A percentile compares a stretch with the other conserved stretches of the same genome.
phyloP scores from a whole-genome alignment of 2,113 vertebrate species.

The Eretmochelys imbricata region DNA sequence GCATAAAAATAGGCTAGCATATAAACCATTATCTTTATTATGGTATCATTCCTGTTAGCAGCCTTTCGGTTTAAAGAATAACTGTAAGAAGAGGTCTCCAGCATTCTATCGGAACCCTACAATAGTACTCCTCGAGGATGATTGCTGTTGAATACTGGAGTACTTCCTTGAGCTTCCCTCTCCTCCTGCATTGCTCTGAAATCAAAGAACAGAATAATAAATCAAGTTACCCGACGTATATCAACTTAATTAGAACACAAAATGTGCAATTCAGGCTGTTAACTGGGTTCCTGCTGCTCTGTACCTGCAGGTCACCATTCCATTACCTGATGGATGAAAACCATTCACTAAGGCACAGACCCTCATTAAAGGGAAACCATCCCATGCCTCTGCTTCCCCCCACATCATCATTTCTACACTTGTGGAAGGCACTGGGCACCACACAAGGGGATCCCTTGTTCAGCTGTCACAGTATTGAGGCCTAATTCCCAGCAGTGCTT shows the following conservation, averaged over 20 bases:
- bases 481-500: not conserved
- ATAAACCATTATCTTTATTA: conserved; percentile 50
- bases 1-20: conserved; percentile 18
- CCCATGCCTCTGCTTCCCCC: not conserved
- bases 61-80: conserved; percentile 22
- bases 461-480: not conserved
- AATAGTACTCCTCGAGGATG: not conserved
- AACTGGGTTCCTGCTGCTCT: not conserved
- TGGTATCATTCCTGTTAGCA: conserved; percentile 20
- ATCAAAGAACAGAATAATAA: not conserved
- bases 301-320: not conserved
- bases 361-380: rapidly evolving
- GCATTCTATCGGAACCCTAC: not conserved
- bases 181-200: not conserved
- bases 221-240: not conserved
- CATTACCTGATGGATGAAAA: not conserved
- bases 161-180: not conserved
- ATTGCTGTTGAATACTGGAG: not conserved
- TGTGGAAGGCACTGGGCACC: not conserved
- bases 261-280: not conserved
- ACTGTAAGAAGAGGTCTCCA: not conserved
- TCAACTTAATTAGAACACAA: not conserved
- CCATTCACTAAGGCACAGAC: not conserved
- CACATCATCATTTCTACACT: not conserved
- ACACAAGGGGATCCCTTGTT: not conserved